phyloP scores from a whole-genome alignment of 2,113 vertebrate genomes.

The Polypterus bichir region DNA sequence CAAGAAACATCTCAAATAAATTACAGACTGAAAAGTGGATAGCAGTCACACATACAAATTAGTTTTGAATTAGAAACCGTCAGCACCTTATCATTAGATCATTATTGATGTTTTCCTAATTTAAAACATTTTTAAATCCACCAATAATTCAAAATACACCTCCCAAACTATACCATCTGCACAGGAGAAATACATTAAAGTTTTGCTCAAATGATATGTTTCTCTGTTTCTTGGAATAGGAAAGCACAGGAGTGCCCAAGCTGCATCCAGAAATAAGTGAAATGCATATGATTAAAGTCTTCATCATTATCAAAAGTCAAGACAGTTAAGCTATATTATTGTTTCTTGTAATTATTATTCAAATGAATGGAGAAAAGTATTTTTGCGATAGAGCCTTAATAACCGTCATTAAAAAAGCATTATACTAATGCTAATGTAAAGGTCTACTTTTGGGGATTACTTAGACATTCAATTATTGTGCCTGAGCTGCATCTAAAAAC shows the following conservation, averaged over 20 bases:
- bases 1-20: no score
- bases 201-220: background rate
- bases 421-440: background rate
- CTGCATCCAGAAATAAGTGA: background rate
- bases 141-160: no score
- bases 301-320: background rate
- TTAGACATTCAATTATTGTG: background rate
- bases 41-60: no score
- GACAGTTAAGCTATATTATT: background rate
- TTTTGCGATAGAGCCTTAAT: background rate
- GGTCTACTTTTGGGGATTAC: background rate
- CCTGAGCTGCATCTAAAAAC: background rate
- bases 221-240: no score
- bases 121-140: no score
- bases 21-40: no score
- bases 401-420: conserved; percentile 4
- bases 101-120: no score
- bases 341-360: background rate
- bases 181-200: background rate
- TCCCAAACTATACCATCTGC: background rate
- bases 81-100: no score
- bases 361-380: background rate
- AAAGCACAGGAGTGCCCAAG: no score
- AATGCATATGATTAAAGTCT: background rate
- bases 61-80: no score